Conservation (phyloP, 2,797 vertebrate genomes). For the Lepilemur septentrionalis region DNA sequence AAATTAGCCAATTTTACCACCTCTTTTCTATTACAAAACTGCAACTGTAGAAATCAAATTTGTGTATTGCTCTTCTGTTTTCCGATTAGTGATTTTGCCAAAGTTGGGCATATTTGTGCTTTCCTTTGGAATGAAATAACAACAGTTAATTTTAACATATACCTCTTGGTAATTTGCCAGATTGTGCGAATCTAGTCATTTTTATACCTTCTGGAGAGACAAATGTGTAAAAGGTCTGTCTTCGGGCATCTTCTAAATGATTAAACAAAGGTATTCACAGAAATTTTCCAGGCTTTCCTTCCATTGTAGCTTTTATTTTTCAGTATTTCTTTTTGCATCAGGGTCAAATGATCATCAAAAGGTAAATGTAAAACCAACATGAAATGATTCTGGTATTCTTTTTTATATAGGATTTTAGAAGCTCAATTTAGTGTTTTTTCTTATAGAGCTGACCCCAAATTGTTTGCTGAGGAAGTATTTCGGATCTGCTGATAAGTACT, state of each 20-base stretch:
- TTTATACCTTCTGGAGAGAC: background rate
- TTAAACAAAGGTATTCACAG: background rate
- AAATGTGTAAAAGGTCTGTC: background rate
- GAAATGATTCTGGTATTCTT: background rate
- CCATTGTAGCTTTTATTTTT: background rate
- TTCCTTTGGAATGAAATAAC: background rate
- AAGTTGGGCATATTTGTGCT: rapidly evolving
- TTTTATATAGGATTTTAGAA: background rate
- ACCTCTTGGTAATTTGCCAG: background rate
- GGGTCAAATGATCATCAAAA: background rate
- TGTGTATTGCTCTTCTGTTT: background rate
- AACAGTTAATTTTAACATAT: background rate
- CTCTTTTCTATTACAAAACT: background rate
- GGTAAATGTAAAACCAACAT: background rate
- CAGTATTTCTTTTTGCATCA: background rate
- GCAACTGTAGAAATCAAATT: background rate
- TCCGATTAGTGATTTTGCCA: background rate
- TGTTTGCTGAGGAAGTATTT: slow-evolving; percentile 38
- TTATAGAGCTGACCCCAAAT: background rate
- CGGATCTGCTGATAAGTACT: slow-evolving; percentile 28
- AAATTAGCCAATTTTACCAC: background rate
- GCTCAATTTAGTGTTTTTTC: background rate
- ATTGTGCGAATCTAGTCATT: background rate
- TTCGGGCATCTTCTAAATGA: background rate
- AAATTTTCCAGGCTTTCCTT: background rate